Evolutionary conservation across 2,888 invertebrate species (phyloP), one percentile per base, ranked within the genome.

Genomic region (Seira ritae): DNA sequence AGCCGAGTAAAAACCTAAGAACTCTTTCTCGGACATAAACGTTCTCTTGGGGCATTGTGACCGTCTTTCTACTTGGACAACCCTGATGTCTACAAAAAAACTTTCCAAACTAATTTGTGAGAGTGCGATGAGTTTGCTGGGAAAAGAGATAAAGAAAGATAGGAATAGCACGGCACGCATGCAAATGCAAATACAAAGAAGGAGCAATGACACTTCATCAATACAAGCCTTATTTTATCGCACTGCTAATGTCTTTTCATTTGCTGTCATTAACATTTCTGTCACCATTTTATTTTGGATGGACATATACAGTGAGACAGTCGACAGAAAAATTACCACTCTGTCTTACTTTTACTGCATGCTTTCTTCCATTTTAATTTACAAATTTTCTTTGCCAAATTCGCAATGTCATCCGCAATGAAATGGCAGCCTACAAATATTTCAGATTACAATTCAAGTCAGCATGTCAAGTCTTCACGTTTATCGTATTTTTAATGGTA

Each of bases 161-260:
- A 24, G 1, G 24, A 23, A 22, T 15, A 17, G 22, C 15, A 31
- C 23, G 15, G 68, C 70, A 70, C 46, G 17, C 46, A 70, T 50
- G 70, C 17, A 31, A 31, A 70, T 50, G 70, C 17, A 31, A 31
- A 31, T 31, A 31, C 31, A 55, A 42, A 1, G 17, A 55, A 55
- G 55, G 70, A 70, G 70, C 70, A 70, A 46, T 70, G 70, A 70
- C 70, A 70, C n/a, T 10, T 23, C 31, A 19, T 31, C 31, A 31
- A 31, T 31, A 31, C 31, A 4, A 4, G 8, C 31, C 31, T 31
- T 20, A 20, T 20, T 24, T 68, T 68, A 31, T 17, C 1, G 19
- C 15, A 42, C 17, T 68, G 15, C 17, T 68, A 68, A 70, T 20
- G 19, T 55, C 55, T 55, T 55, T 55, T 31, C 31, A 31, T 55